Percentiles rank a stretch among this genome's conserved stretches.
phyloP scores from a whole-genome alignment of 2,888 invertebrate species.

The Abrostola tripartita region DNA sequence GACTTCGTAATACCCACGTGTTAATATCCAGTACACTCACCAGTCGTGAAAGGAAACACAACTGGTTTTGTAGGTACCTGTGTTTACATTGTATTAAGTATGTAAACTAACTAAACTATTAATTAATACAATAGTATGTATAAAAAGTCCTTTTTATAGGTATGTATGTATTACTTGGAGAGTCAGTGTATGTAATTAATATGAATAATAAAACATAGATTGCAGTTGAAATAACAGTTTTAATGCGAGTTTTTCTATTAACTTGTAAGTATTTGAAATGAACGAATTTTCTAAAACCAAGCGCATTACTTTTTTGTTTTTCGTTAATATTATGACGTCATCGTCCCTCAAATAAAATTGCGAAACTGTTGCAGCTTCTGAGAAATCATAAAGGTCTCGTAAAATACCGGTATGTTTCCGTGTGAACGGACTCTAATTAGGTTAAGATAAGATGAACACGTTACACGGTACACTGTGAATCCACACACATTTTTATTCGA shows the following conservation, averaged over 20 bases:
- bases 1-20: background rate
- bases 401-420: background rate
- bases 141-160: no score
- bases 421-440: background rate
- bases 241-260: no score
- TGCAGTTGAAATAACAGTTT: no score
- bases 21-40: background rate
- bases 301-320: background rate
- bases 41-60: background rate
- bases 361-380: background rate
- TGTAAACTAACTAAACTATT: no score
- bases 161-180: no score
- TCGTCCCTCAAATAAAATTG: background rate
- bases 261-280: no score
- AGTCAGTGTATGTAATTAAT: no score
- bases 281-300: no score
- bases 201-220: no score
- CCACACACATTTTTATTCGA: background rate
- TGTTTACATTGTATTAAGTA: no score
- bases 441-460: conserved; percentile 1
- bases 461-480: background rate
- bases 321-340: background rate
- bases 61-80: background rate
- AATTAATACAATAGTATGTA: no score
- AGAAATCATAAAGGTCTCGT: background rate